Evolutionary conservation across 2,113 vertebrate species (phyloP).

Genomic region (Seriola aureovittata): DNA sequence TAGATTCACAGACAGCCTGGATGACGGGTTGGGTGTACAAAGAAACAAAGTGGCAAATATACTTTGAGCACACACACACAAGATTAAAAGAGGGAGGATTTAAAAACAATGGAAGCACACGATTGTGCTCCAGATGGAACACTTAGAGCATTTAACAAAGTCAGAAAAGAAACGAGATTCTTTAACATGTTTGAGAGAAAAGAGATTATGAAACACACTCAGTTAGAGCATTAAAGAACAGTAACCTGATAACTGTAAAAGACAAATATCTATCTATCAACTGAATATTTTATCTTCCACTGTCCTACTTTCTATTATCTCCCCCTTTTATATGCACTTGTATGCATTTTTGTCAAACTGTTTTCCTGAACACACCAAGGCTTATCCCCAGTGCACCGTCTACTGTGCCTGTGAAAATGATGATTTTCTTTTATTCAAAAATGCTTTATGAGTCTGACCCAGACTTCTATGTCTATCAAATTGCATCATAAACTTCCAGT

Average conservation of each 20-base stretch:
- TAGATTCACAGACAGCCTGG: neutral
- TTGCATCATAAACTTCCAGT: conserved; percentile 58
- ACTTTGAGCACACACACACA: neutral
- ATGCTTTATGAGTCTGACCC: conserved; percentile 17
- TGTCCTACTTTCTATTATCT: neutral
- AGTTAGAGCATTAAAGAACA: too few species aligned
- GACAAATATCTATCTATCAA: neutral
- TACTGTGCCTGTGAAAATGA: conserved; percentile 3
- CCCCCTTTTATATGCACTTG: neutral
- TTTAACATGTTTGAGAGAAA: neutral
- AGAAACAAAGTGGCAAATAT: neutral
- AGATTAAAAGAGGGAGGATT: neutral
- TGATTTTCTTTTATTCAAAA: conserved; percentile 28
- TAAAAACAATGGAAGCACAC: neutral
- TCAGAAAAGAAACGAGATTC: neutral
- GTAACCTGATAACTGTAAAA: neutral
- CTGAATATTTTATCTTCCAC: conserved; percentile 6
- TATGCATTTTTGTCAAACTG: neutral
- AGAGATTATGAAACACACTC: neutral
- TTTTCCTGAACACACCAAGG: neutral
- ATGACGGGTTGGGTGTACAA: neutral
- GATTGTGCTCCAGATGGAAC: neutral
- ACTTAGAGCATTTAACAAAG: neutral
- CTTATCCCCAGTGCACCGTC: neutral
- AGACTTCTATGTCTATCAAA: conserved; percentile 44